Evolutionary conservation across 2,888 invertebrate genomes (phyloP), one percentile per base, ranked within the genome.

Genomic region (Junonia oenone): DNA sequence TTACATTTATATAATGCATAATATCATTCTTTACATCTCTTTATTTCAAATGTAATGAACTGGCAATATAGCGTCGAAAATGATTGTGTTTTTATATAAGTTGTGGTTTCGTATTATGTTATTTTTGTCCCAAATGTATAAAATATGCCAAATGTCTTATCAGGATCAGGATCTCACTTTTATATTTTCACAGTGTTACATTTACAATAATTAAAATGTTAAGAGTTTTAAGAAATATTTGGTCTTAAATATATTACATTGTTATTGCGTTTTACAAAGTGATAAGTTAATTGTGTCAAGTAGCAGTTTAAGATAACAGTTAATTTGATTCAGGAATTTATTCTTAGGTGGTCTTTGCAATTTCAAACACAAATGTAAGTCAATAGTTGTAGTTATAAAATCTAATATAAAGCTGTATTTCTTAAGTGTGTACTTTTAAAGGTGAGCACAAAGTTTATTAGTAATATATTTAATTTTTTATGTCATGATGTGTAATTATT

Each of bases 141-240:
- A 26, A 19, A 29, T 17, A 29, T 17, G 27, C 13, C 15, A 47
- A 17, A 33, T 31, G 9, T 31, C 8, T 31, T 33, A 17, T 19
- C 17, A 37, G 14, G 35, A 45, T 49, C 31, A 63, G 71, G 81
- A 79, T 84, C 83, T 86, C 85, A 80, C 81, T 78, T 75, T 83
- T 83, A 84, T 83, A 72, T 84, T 81, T 63, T 65, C 69, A 70
- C 78, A 78, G 80, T 77, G 69, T 63, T 66, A 57, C 50, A 43
- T 68, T 63, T 66, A 57, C 50, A 43, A 48, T 61, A 60, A 57
- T 48, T 50, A 45, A 33, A 14, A 22, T 31, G 31, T 57, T 35
- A 57, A 53, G 45, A 45, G 29, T 50, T 46, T 29, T 15, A 19
- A 22, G 2, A 22, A 22, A 22, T 22, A 26, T 47, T 56, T 57